These are phyloP conservation scores for Pangasius djambal DNA, from an alignment of 2,797 vertebrate species.

Conservation along the genomic window DNA sequence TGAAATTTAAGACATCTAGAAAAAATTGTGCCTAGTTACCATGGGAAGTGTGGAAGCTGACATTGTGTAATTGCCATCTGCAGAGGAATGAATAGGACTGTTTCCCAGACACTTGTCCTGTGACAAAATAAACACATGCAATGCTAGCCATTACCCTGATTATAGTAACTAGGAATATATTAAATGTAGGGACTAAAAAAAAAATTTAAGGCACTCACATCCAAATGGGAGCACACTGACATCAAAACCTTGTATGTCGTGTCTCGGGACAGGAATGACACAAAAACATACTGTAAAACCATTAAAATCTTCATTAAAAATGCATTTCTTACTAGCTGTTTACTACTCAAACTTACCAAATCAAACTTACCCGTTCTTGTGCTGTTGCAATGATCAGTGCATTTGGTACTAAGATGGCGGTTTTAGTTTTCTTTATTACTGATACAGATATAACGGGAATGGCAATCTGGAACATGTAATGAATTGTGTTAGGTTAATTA, in stretches of 20 bases:
- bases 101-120: constrained; percentile 83
- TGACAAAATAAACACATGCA: constrained; percentile 13
- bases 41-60: constrained; percentile 80
- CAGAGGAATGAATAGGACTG: constrained; percentile 81
- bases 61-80: constrained; percentile 78
- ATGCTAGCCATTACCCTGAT: background rate
- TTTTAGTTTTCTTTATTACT: constrained; percentile 95
- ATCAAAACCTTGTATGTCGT: constrained; percentile 91
- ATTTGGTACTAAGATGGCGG: constrained; percentile 94
- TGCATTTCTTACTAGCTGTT: background rate
- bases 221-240: constrained; percentile 86
- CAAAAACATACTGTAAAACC: constrained; percentile 88
- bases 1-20: background rate
- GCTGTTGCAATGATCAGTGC: constrained; percentile 87
- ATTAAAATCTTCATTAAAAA: background rate
- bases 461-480: constrained; percentile 76
- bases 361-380: constrained; percentile 81
- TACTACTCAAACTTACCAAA: background rate
- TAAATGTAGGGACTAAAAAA: background rate
- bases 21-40: constrained; percentile 66
- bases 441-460: constrained; percentile 88
- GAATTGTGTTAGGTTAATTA: background rate
- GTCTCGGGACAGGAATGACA: constrained; percentile 93
- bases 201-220: constrained; percentile 73
- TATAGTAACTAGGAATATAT: background rate